Evolutionary conservation across 2,888 invertebrate species (phyloP).

Genomic region (Pseudococcus jackbeardsleyi): DNA sequence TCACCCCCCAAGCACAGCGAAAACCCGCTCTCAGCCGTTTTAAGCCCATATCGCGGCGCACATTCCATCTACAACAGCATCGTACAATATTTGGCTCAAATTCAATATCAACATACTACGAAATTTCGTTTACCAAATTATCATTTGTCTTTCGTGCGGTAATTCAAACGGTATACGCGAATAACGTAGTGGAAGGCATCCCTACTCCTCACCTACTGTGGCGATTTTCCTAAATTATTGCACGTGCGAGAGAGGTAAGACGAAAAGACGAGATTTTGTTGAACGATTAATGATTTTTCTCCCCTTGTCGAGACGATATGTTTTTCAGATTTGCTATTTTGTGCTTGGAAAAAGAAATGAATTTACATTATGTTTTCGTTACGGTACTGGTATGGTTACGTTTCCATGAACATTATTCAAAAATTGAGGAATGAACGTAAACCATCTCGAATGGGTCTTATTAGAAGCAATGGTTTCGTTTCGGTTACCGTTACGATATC

Average conservation of each 20-base stretch:
- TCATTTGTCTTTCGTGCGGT: not conserved
- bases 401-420: too few relatives aligned
- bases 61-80: not conserved
- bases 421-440: too few relatives aligned
- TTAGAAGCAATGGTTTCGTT: too few relatives aligned
- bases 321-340: too few relatives aligned
- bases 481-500: too few relatives aligned
- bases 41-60: not conserved
- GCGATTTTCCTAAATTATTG: not conserved
- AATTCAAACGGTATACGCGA: not conserved
- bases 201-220: not conserved
- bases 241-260: not conserved
- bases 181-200: not conserved
- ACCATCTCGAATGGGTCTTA: too few relatives aligned
- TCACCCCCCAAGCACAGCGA: too few relatives aligned
- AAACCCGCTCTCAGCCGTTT: not conserved
- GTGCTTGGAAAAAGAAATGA: too few relatives aligned
- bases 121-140: conserved; percentile 51
- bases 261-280: not conserved
- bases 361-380: too few relatives aligned
- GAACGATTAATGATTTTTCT: not conserved
- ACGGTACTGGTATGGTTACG: too few relatives aligned
- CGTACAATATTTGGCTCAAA: conserved; percentile 48
- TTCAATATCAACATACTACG: conserved; percentile 55
- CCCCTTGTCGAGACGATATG: too few relatives aligned